A percentile compares a stretch with the other conserved stretches of the same genome.
Evolutionary conservation across 2,113 vertebrate species (phyloP).

Genomic region (Sander lucioperca): DNA sequence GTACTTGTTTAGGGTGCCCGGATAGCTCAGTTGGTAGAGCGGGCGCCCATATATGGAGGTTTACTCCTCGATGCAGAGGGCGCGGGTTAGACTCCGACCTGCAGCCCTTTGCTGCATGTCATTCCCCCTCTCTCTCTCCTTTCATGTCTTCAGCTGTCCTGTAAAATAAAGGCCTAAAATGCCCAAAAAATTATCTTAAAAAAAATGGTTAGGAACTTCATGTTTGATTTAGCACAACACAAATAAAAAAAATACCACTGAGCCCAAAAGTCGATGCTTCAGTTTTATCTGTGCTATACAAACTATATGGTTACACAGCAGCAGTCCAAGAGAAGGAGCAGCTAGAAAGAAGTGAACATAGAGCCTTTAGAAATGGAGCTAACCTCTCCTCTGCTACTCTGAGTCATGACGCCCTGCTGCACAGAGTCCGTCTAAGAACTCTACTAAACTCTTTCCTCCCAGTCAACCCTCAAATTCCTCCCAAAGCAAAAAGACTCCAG

Average conservation of each 20-base stretch:
- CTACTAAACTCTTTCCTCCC: background rate
- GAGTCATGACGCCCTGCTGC: background rate
- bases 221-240: background rate
- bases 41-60: no score
- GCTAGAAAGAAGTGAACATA: background rate
- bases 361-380: no score
- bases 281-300: background rate
- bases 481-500: background rate
- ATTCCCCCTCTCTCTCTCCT: no score
- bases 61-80: no score
- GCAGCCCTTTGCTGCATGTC: no score
- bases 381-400: background rate
- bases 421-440: no score
- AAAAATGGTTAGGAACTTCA: no score
- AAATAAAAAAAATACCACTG: background rate
- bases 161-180: no score
- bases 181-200: no score
- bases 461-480: background rate
- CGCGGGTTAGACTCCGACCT: no score
- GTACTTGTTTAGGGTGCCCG: background rate
- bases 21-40: no score
- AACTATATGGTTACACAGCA: background rate
- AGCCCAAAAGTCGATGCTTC: background rate
- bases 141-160: no score
- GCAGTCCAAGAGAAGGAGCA: background rate